Evolutionary conservation across 1,140 invertebrate species (phyloP).

Genomic region (Trypoxylus dichotomus): DNA sequence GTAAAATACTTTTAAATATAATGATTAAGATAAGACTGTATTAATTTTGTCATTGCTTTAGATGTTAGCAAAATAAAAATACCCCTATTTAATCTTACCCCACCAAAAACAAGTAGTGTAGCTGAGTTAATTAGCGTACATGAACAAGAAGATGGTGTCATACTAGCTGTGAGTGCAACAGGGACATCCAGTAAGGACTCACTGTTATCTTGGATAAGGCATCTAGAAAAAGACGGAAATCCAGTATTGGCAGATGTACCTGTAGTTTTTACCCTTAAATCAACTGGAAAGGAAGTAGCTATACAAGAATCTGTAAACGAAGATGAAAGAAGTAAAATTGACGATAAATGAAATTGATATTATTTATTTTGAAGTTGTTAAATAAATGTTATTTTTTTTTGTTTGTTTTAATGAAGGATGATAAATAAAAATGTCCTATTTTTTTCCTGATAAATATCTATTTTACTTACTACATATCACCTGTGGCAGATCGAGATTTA

Average conservation of each 20-base stretch:
- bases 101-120: slow-evolving; percentile 52
- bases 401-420: too few species aligned
- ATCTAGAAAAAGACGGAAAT: slow-evolving; percentile 77
- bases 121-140: slow-evolving; percentile 70
- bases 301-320: background rate
- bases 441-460: too few species aligned
- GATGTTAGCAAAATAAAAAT: slow-evolving; percentile 70
- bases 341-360: background rate
- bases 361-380: background rate
- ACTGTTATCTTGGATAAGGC: slow-evolving; percentile 87
- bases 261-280: slow-evolving; percentile 71
- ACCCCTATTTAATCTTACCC: slow-evolving; percentile 60
- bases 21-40: too few species aligned
- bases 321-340: background rate
- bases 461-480: too few species aligned
- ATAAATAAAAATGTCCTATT: too few species aligned
- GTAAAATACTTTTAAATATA: too few species aligned
- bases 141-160: slow-evolving; percentile 91
- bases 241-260: slow-evolving; percentile 72
- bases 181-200: slow-evolving; percentile 90
- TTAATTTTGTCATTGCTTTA: too few species aligned
- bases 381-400: too few species aligned
- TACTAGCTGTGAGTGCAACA: slow-evolving; percentile 69
- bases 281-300: slow-evolving; percentile 41
- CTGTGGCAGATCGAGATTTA: too few species aligned